Base-by-base conservation (phyloP, 2,888 invertebrate genomes). In the Xestia xanthographa region DNA sequence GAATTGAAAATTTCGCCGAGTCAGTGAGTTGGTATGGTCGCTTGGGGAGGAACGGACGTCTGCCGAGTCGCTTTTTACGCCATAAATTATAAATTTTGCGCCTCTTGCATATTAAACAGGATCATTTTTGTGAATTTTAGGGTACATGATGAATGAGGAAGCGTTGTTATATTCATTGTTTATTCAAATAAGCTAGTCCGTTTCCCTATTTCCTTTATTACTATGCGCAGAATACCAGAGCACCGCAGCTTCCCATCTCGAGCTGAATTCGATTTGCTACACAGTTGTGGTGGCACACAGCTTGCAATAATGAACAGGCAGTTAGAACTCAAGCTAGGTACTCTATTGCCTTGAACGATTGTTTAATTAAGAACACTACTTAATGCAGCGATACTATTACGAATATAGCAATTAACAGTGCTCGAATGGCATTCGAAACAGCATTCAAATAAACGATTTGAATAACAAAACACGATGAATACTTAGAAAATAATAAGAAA, bases 1-100 rank as follows among this genome's bases (percentile, higher is more conserved):
- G 78, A 84, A 82, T 81, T 77, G 79, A 81, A 87, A 83, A 85
- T 85, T 82, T 81, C 66, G 79, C 70, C 63, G 85, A 82, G 74
- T 86, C 86, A 85, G 80, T 82, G 80, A 84, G 66, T 79, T 60
- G 74, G 66, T 71, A 72, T 73, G 60, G 77, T 53, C 75, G 75
- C 67, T 58, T 34, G 63, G 63, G 63, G 65, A 72, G 75, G 72
- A 73, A 68, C 62, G 66, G 67, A 77, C 66, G 77, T 60, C 70
- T 68, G 75, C 41, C 60, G 12, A 43, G 26, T 41, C 68, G 83
- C 43, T 66, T 68, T 77, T 79, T 78, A 65, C 38, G n/a, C 62
- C 53, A 78, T 82, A 76, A 83, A 72, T 77, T 76, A 67, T 74
- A 86, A 84, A 86, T 72, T 62, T 73, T 71, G 66, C 65, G n/a